Evolutionary conservation across 2,113 vertebrate species (phyloP).

Genomic region (Neodontobutis hainanensis): DNA sequence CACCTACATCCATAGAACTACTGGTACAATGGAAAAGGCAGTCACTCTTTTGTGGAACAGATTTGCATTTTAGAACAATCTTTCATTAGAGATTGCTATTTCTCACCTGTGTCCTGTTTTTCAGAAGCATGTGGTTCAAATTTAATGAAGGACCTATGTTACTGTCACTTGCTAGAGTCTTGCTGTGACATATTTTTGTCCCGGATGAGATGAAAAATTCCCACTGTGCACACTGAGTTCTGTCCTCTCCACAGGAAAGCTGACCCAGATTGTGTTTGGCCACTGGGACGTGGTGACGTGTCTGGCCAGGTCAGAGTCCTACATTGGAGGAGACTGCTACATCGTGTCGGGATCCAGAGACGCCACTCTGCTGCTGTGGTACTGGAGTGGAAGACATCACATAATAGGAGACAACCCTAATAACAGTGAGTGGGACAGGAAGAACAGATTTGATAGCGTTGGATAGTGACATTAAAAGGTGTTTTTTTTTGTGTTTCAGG

Average conservation of each 20-base stretch:
- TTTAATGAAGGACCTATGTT: not conserved
- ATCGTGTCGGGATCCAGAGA: slow-evolving; percentile 97
- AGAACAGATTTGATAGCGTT: not conserved
- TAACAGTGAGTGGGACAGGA: slow-evolving; percentile 86
- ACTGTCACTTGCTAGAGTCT: not conserved
- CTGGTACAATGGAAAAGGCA: not conserved
- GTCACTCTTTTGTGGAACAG: not conserved
- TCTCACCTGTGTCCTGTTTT: not conserved
- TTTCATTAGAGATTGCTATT: not conserved
- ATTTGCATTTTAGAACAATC: not conserved
- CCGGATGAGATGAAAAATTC: not conserved
- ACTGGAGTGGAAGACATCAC: slow-evolving; percentile 97
- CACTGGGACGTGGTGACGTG: slow-evolving; percentile 99
- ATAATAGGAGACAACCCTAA: slow-evolving; percentile 99
- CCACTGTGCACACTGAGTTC: not conserved
- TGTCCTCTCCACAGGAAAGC: slow-evolving; percentile 78
- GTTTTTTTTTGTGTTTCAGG: slow-evolving; percentile 73
- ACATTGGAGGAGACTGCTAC: slow-evolving; percentile 98
- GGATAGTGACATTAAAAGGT: not conserved
- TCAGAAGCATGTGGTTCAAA: not conserved
- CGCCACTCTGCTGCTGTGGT: slow-evolving; percentile 96
- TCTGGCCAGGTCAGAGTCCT: slow-evolving; percentile 95
- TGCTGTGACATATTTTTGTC: not conserved
- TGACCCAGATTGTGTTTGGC: slow-evolving; percentile 98
- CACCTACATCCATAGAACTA: too few species aligned